phyloP scores from a whole-genome alignment of 1,140 invertebrate species.

The Pachyrhynchus sulphureomaculatus region DNA sequence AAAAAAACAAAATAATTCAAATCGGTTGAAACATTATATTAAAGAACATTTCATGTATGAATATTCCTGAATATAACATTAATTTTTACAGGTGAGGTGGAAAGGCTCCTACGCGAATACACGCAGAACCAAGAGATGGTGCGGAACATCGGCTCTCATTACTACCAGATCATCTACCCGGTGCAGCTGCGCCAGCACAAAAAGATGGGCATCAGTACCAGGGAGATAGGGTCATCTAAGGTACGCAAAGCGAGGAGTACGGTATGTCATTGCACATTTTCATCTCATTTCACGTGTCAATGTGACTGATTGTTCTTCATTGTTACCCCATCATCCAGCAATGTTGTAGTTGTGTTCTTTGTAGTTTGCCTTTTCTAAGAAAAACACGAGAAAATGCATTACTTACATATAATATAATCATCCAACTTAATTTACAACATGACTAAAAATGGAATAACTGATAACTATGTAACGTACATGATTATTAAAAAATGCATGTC shows the following conservation, averaged over 20 bases:
- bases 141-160: constrained; percentile 82
- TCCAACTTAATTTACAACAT: too few relatives aligned
- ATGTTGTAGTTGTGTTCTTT: background rate
- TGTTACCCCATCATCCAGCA: background rate
- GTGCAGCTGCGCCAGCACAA: constrained; percentile 91
- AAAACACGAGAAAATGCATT: background rate
- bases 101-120: constrained; percentile 82
- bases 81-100: constrained; percentile 89
- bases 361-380: background rate
- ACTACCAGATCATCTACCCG: constrained; percentile 93
- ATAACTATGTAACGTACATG: too few relatives aligned
- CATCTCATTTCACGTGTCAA: constrained; percentile 40
- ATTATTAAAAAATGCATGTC: too few relatives aligned
- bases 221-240: constrained; percentile 81
- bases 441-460: too few relatives aligned
- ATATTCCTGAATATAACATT: too few relatives aligned
- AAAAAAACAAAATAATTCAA: too few relatives aligned
- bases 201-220: constrained; percentile 91
- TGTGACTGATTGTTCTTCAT: background rate
- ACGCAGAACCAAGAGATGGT: constrained; percentile 90
- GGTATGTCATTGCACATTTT: constrained; percentile 51
- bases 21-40: too few relatives aligned
- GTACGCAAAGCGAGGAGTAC: constrained; percentile 61
- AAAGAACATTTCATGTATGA: too few relatives aligned
- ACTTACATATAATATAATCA: too few relatives aligned